phyloP scores from a whole-genome alignment of 2,797 vertebrate species.

The Psittacula echo region DNA sequence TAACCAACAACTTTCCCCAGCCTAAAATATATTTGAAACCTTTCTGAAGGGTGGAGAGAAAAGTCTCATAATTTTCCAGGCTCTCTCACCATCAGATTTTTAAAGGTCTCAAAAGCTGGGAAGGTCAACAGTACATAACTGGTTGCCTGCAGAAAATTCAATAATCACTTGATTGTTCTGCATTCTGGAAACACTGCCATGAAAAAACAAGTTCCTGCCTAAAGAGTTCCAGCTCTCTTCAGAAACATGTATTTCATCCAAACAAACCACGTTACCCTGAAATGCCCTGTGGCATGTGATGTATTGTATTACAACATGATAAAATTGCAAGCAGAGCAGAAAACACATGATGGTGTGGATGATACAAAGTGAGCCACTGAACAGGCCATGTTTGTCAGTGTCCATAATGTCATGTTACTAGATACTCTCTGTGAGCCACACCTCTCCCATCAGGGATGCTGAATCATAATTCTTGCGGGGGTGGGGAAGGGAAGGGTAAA shows the following conservation, averaged over 20 bases:
- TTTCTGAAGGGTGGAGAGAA: neutral
- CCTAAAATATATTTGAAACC: neutral
- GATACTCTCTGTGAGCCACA: neutral
- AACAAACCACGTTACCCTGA: neutral
- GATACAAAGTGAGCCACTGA: neutral
- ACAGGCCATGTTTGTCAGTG: neutral
- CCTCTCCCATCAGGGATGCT: neutral
- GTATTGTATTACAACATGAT: neutral
- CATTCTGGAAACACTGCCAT: neutral
- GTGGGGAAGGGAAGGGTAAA: neutral
- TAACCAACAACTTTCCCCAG: neutral
- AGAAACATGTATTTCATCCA: neutral
- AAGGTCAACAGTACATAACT: neutral
- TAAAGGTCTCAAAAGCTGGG: neutral
- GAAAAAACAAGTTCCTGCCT: neutral
- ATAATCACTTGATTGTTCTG: neutral
- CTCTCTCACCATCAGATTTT: neutral
- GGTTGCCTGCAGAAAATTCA: neutral
- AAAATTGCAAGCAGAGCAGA: neutral
- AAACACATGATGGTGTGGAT: neutral
- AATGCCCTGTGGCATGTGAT: neutral
- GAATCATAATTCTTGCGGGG: neutral
- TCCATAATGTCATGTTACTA: neutral
- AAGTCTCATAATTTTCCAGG: neutral
- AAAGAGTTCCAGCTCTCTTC: neutral